Conservation (phyloP, 2,888 invertebrate genomes). For the Ophraella communa region DNA sequence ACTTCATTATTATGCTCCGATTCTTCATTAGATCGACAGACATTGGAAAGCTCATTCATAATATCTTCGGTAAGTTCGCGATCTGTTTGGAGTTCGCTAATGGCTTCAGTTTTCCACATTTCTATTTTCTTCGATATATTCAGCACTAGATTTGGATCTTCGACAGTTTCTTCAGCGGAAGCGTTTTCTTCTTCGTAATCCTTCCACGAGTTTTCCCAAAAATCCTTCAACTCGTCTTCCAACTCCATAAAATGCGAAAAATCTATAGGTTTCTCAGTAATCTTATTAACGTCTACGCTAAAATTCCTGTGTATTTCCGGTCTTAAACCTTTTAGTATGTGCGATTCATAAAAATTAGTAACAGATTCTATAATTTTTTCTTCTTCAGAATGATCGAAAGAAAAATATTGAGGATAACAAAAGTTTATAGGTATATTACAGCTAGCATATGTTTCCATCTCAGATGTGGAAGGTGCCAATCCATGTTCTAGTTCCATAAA, state of each 20-base stretch:
- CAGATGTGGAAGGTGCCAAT: slow-evolving; percentile 47
- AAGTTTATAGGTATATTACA: slow-evolving; percentile 40
- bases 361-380: slow-evolving; percentile 13
- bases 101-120: slow-evolving; percentile 10
- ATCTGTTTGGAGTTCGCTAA: slow-evolving; percentile 16
- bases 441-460: slow-evolving; percentile 40
- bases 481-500: slow-evolving; percentile 64
- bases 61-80: slow-evolving; percentile 28
- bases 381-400: slow-evolving; percentile 22
- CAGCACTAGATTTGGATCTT: not conserved
- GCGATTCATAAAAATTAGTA: slow-evolving; percentile 19
- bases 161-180: not conserved
- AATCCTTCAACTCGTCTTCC: not conserved
- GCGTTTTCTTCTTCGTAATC: not conserved
- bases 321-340: slow-evolving; percentile 15
- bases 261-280: slow-evolving; percentile 14
- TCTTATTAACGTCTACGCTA: slow-evolving; percentile 18
- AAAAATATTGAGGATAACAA: slow-evolving; percentile 43
- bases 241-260: slow-evolving; percentile 1
- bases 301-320: not conserved
- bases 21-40: not conserved
- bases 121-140: slow-evolving; percentile 11
- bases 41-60: slow-evolving; percentile 27
- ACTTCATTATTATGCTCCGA: not conserved
- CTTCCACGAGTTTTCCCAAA: not conserved